Percentiles rank a stretch among this genome's conserved stretches.
phyloP scores from a whole-genome alignment of 2,113 vertebrate species.

The Calidris pygmaea region DNA sequence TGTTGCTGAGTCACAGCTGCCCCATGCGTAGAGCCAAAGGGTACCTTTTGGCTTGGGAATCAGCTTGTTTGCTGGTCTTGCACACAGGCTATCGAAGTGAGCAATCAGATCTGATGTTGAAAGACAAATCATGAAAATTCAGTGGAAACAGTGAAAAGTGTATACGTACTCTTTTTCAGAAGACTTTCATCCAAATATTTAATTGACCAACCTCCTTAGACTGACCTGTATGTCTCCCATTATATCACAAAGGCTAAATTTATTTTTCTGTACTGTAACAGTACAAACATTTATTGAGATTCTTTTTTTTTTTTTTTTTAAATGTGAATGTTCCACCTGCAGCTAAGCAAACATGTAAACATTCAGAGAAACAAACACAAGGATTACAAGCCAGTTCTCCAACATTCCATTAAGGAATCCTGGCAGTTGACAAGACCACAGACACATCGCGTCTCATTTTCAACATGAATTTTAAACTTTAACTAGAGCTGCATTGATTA shows the following conservation, averaged over 20 bases:
- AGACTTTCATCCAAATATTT: neutral
- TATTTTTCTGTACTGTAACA: neutral
- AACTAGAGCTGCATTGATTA: neutral
- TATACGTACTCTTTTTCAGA: neutral
- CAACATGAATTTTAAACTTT: neutral
- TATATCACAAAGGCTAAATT: neutral
- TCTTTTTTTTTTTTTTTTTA: neutral
- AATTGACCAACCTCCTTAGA: neutral
- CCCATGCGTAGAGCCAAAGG: accelerated
- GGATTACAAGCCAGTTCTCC: neutral
- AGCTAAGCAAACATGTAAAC: neutral
- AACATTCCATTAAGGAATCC: neutral
- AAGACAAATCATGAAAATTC: neutral
- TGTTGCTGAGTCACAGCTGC: neutral
- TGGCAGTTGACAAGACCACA: neutral
- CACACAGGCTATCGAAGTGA: neutral
- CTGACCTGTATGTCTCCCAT: neutral
- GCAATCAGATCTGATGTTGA: neutral
- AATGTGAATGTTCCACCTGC: neutral
- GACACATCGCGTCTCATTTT: neutral
- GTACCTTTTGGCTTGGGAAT: neutral
- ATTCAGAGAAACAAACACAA: neutral
- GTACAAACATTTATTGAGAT: neutral
- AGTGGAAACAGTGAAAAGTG: neutral
- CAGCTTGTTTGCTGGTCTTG: neutral